Base-by-base conservation (phyloP, 1,140 invertebrate species). In the Notospermus geniculatus region DNA sequence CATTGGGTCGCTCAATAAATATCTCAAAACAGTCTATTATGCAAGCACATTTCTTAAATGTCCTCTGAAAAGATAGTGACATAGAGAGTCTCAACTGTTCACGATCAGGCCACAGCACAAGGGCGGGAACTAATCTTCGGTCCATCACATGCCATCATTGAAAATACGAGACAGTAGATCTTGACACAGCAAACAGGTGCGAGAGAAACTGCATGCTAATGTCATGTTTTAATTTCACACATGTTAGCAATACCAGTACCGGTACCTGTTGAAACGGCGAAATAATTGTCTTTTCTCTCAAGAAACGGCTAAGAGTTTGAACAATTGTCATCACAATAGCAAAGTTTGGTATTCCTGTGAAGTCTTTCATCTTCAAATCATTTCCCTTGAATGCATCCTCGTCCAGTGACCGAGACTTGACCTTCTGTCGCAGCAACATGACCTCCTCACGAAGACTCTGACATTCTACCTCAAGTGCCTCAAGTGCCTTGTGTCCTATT, bases 21-120 rank as follows among this genome's bases (percentile, higher is more conserved):
- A 60, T 29, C 50, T 60, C 59, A 39, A 45, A 53, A 28, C 59
- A 60, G 30, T 60, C 46, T 13, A 54, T 22, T 50, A 50, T 50
- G 2, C 27, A 13, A 32, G 28, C 17, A n/a, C 27, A 19, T 55
- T 43, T 60, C 23, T 56, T 53, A 7, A 54, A 30, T n/a, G 25
- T 53, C 30, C 1, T 32, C 27, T 27, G 4, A 9, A 60, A 55
- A 19, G 13, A 2, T 29, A 29, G 22, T 1, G 59, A 46, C 29
- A 60, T 27, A n/a, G 45, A 29, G 2, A n/a, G 15, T 22, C 39
- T 22, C 9, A 46, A 5, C 7, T 46, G 2, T 55, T 55, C 54
- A 9, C 28, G 7, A 7, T 9, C 17, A 45, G 57, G 41, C 43
- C 36, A 59, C 1, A 27, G 17, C 15, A 15, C 36, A 1, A 9